Evolutionary conservation across 2,113 vertebrate species (phyloP), one percentile per base, ranked within the genome.

Genomic region (Corapipo altera): DNA sequence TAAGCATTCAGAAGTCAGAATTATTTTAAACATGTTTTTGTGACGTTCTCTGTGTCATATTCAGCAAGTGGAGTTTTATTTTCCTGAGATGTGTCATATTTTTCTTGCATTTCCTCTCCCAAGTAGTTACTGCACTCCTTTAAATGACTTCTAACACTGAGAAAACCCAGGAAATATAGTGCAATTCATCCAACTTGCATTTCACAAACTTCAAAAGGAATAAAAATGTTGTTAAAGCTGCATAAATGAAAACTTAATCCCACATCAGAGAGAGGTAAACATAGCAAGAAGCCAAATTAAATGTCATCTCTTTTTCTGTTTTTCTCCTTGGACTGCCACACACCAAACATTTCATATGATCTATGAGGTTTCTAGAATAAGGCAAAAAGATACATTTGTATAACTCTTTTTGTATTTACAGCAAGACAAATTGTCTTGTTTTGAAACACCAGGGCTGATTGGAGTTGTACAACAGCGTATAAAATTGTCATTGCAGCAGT

Each of bases 371-470:
- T 93, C 86, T 46, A 73, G 35, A 46, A 93, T 81, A 95, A 94
- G 94, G 54, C 74, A 93, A 91, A 96, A 95, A 97, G 66, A 91
- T 85, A 83, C 76, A 93, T 90, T 78, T 97, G 94, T 94, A 83
- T 96, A 96, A 96, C 95, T 95, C 88, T 92, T 96, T 96, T 77
- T 97, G 72, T 94, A 89, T 96, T 97, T 97, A 90, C 93, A 97
- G 89, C 77, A 95, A 95, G 94, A 95, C 87, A 97, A 92, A 97
- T 96, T 76, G 94, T 95, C 94, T 97, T 96, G 93, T 97, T 98
- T 97, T 97, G 96, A 95, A 97, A 96, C 76, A 97, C 43, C 51
- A 91, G 76, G 65, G 93, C n/a, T 79, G 90, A 97, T 26, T 93
- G 67, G 82, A 97, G 57, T 77, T 93, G 48, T 83, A 95, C 83